Evolutionary conservation across 2,797 vertebrate species (phyloP).

Genomic region (Alfaro cultratus): DNA sequence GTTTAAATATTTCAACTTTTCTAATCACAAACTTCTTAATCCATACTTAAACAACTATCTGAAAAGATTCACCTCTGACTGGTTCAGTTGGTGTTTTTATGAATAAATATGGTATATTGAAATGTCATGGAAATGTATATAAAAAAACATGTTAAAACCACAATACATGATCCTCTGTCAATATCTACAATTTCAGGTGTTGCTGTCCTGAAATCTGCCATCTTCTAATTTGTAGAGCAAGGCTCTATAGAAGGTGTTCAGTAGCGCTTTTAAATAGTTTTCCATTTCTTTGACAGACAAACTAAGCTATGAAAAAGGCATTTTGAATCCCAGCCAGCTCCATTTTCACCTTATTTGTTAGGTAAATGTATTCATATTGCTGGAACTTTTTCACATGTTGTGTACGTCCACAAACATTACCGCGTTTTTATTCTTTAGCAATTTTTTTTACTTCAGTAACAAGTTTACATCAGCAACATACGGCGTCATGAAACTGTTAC

Average conservation of each 20-base stretch:
- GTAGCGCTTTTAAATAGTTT: conserved; percentile 1
- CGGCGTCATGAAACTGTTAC: neutral
- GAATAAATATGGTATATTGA: too few relatives aligned
- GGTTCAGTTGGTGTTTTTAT: neutral
- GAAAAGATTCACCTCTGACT: neutral
- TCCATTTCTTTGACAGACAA: conserved; percentile 8
- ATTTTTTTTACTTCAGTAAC: neutral
- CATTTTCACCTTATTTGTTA: conserved; percentile 63
- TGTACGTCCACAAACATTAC: neutral
- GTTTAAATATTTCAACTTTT: neutral
- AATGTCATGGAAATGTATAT: neutral
- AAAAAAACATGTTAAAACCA: neutral
- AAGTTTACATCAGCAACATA: neutral
- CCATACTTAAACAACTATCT: neutral
- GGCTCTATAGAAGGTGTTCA: neutral
- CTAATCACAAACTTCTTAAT: neutral
- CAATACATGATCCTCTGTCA: neutral
- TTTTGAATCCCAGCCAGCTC: conserved; percentile 50
- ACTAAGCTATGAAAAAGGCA: conserved; percentile 17
- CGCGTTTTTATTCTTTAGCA: neutral
- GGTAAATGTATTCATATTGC: conserved; percentile 9
- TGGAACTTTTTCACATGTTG: conserved; percentile 1
- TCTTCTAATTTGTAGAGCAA: neutral
- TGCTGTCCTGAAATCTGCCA: neutral
- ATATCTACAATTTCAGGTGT: neutral